Evolutionary conservation across 2,888 invertebrate genomes (phyloP), one percentile per base, ranked within the genome.

Genomic region (Metallyticus violacea): DNA sequence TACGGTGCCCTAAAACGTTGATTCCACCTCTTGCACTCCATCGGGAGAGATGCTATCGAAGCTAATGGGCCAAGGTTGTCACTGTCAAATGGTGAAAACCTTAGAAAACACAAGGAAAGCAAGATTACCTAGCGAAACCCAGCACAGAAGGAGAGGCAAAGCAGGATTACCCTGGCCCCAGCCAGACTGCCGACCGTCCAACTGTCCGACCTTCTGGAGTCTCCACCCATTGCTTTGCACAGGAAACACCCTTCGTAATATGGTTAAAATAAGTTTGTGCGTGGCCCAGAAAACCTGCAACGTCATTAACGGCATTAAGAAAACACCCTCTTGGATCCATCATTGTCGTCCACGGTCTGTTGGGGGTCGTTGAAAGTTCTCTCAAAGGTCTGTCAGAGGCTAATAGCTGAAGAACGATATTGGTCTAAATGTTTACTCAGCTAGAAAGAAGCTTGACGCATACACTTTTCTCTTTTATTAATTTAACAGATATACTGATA

Each of bases 31-130:
- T 80, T 25, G 28, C n/a, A 2, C 26, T 25, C 80, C 28, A 28
- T 80, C 28, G 28, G n/a, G 28, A 22, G 80, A 28, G 80, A 80
- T 80, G n/a, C 15, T 29, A 80, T 80, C 28, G 80, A 25, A 27
- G 80, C 80, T 80, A 80, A 80, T 80, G 80, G 80, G n/a, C 29
- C 15, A n/a, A 80, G 80, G 22, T 29, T 80, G 80, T 80, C 80
- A 80, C 22, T 28, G 80, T 80, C 80, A 80, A 15, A 27, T 62
- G 40, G 40, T 62, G 40, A 15, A 62, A 62, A 62, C 9, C 40
- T 4, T 62, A 62, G 40, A 62, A 62, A 62, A 62, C 40, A 62
- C 4, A 62, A 62, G 40, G 40, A 62, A 62, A 22, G 40, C n/a
- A n/a, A n/a, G n/a, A n/a, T n/a, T n/a, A n/a, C 15, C 40, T 62